Evolutionary conservation across 2,888 invertebrate genomes (phyloP).

Genomic region (Perizoma affinitatum): DNA sequence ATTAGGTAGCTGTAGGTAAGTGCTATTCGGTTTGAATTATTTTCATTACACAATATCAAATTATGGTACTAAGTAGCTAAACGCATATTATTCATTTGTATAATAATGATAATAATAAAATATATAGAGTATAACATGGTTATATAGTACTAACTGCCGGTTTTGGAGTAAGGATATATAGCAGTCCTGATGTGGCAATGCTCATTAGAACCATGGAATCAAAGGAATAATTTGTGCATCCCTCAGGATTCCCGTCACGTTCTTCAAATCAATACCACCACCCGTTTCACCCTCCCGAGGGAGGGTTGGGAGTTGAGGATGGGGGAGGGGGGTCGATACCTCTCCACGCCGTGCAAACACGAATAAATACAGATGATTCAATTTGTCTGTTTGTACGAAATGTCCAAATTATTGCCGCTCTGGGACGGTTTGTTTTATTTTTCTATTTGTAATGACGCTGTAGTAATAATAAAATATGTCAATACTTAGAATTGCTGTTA

Average conservation of each 20-base stretch:
- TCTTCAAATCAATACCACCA: conserved; percentile 26
- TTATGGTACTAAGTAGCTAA: no score
- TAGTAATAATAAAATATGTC: not conserved
- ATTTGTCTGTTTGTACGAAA: conserved; percentile 31
- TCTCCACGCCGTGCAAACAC: conserved; percentile 30
- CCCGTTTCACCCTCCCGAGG: conserved; percentile 1
- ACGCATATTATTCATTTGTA: no score
- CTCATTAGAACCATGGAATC: conserved; percentile 24
- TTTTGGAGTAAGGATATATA: no score
- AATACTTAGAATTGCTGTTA: no score
- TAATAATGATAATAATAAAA: no score
- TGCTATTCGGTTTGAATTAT: no score
- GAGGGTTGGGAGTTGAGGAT: not conserved
- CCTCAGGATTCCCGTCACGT: conserved; percentile 29
- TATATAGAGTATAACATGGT: no score
- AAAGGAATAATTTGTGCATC: conserved; percentile 31
- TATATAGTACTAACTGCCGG: no score
- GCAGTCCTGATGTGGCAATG: not conserved
- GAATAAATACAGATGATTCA: conserved; percentile 32
- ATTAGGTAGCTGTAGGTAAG: no score
- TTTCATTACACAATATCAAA: no score
- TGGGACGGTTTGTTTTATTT: conserved; percentile 23
- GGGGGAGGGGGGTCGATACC: conserved; percentile 1
- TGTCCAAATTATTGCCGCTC: conserved; percentile 28
- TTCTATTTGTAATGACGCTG: conserved; percentile 9